Percentiles rank a stretch among this genome's conserved stretches.
Conservation (phyloP, 2,113 vertebrate genomes). For the Chroicocephalus ridibundus region DNA sequence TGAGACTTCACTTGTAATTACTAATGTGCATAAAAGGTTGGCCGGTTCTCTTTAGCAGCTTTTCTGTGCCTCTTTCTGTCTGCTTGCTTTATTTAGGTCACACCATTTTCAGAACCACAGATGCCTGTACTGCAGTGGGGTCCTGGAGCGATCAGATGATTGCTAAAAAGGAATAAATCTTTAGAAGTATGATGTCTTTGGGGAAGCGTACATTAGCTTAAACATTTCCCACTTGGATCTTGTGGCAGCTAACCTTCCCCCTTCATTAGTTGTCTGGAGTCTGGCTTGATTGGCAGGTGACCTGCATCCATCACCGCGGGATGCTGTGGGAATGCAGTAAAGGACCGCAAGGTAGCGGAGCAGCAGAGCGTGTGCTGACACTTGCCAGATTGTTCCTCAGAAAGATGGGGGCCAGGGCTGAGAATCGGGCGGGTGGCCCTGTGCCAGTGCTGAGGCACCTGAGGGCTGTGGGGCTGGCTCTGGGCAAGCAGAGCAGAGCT, state of each 20-base stretch:
- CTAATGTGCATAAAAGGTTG: background rate
- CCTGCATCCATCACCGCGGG: background rate
- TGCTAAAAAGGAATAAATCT: background rate
- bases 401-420: background rate
- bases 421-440: background rate
- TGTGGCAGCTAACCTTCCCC: background rate
- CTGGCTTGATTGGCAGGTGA: background rate
- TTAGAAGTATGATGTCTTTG: background rate
- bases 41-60: background rate
- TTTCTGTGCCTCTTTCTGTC: background rate
- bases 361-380: background rate
- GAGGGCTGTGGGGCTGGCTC: background rate
- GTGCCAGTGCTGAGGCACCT: background rate
- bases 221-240: background rate
- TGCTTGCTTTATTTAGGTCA: background rate
- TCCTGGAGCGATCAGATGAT: background rate
- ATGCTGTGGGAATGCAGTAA: background rate
- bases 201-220: background rate
- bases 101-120: background rate
- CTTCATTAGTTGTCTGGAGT: background rate
- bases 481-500: background rate
- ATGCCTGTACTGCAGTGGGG: background rate
- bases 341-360: background rate
- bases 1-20: background rate
- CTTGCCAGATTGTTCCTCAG: background rate